Base-by-base conservation (phyloP, 2,888 invertebrate species). In the Rhagonycha lutea region DNA sequence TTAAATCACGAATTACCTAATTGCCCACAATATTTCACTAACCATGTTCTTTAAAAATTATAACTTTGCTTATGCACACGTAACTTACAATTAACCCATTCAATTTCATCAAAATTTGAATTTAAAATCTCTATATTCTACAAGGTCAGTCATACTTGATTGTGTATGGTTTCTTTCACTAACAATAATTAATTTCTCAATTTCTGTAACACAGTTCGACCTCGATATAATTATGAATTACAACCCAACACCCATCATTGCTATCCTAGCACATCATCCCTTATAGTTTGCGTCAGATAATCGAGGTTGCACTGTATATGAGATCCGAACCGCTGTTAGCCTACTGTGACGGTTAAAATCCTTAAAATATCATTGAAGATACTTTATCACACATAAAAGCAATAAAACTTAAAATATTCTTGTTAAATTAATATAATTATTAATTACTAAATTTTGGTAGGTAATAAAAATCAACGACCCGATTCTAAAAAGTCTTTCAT, bases 1-100 rank as follows among this genome's bases (percentile, higher is more conserved):
- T 76, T 76, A 76, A 69, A 61, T 73, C 73, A 76, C 73, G 73
- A 73, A 76, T 76, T 76, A 70, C 76, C 68, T 76, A 76, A 76
- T 76, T 76, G 73, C 76, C 70, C 73, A 47, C 68, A 73, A 76
- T 73, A 65, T 70, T 69, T 60, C 47, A n/a, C 47, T 47, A 28
- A 70, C 67, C 73, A 69, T 69, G 61, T 73, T 72, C 70, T 70
- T 71, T 72, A 62, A 63, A 61, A 23, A 61, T 47, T 28, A 28
- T 61, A 28, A 70, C 61, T 70, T 61, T 24, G 4, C 62, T 5
- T 10, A 62, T 47, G 67, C 29, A 67, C 26, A 67, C 9, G 28
- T 67, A 63, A 14, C 24, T 67, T n/a, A 28, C n/a, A 18, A 47
- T 47, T 47, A 12, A 47, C n/a, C 47, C n/a, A 47, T 47, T 47